Conservation (phyloP, 2,797 vertebrate genomes). For the Pachyuromys duprasi region DNA sequence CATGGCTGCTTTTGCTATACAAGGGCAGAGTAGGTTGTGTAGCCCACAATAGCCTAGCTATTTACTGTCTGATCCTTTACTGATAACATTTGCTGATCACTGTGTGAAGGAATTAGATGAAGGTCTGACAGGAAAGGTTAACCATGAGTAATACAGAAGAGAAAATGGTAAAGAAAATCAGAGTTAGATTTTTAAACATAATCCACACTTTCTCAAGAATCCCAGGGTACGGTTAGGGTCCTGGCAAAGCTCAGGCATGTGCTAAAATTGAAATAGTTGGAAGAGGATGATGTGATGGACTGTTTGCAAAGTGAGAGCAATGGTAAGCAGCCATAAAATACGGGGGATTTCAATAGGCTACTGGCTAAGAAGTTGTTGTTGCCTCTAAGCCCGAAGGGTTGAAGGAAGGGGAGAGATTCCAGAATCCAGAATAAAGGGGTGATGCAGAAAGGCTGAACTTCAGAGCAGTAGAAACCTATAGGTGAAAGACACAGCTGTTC, state of each 20-base stretch:
- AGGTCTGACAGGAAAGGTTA: not conserved
- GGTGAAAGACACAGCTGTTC: not conserved
- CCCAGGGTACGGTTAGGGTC: not conserved
- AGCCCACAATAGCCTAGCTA: not conserved
- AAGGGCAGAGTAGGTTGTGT: not conserved
- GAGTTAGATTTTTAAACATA: not conserved
- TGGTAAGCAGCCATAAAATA: not conserved
- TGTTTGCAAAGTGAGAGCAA: not conserved
- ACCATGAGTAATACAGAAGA: not conserved
- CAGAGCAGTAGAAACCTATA: not conserved
- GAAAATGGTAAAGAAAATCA: not conserved
- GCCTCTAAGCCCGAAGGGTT: not conserved
- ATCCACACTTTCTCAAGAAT: not conserved
- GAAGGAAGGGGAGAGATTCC: not conserved
- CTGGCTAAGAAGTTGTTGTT: not conserved
- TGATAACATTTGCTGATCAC: not conserved
- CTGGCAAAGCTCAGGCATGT: not conserved
- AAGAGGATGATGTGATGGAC: not conserved
- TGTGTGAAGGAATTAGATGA: conserved; percentile 52
- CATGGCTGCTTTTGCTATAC: not conserved
- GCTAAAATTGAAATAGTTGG: not conserved
- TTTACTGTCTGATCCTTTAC: not conserved
- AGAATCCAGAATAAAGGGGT: not conserved
- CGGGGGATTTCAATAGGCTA: not conserved
- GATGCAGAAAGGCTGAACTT: not conserved